Percentiles rank a stretch among this genome's conserved stretches.
phyloP scores from a whole-genome alignment of 2,113 vertebrate genomes.

The Jaculus jaculus region DNA sequence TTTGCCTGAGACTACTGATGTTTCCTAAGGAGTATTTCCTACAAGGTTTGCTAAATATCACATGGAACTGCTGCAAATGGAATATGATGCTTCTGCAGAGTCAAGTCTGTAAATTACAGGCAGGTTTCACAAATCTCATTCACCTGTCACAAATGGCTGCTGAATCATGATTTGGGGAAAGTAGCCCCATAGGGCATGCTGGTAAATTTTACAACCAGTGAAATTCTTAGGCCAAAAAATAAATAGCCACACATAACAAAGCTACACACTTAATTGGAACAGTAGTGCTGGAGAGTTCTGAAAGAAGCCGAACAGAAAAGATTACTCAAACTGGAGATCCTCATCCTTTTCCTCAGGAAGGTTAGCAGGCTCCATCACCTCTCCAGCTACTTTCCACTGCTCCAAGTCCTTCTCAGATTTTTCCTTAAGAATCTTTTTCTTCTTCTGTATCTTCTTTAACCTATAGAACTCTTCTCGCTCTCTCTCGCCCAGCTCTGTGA shows the following conservation, averaged over 20 bases:
- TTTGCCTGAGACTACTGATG: conserved; percentile 4
- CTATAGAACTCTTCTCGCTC: conserved; percentile 99
- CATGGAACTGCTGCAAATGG: neutral
- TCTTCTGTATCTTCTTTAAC: conserved; percentile 99
- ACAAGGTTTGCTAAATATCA: neutral
- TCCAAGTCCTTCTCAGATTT: conserved; percentile 91
- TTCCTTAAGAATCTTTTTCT: conserved; percentile 97
- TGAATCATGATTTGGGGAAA: conserved; percentile 22
- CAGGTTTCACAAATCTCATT: conserved; percentile 17
- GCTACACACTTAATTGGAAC: conserved; percentile 69
- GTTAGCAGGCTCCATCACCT: conserved; percentile 90
- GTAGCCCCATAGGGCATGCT: conserved; percentile 10
- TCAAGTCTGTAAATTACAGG: conserved; percentile 13
- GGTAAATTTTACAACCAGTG: conserved; percentile 77
- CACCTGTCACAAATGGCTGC: neutral
- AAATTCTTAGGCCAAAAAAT: conserved; percentile 63
- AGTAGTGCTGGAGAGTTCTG: conserved; percentile 35
- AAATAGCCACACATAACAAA: conserved; percentile 77
- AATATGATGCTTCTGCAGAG: neutral
- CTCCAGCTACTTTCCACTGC: conserved; percentile 85
- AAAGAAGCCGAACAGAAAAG: neutral
- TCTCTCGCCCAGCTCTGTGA: conserved; percentile 98
- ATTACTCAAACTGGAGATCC: conserved; percentile 96
- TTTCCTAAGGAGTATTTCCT: conserved; percentile 8
- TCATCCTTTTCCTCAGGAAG: conserved; percentile 95